Evolutionary conservation across 2,888 invertebrate genomes (phyloP).

Genomic region (Campoplex nolae): DNA sequence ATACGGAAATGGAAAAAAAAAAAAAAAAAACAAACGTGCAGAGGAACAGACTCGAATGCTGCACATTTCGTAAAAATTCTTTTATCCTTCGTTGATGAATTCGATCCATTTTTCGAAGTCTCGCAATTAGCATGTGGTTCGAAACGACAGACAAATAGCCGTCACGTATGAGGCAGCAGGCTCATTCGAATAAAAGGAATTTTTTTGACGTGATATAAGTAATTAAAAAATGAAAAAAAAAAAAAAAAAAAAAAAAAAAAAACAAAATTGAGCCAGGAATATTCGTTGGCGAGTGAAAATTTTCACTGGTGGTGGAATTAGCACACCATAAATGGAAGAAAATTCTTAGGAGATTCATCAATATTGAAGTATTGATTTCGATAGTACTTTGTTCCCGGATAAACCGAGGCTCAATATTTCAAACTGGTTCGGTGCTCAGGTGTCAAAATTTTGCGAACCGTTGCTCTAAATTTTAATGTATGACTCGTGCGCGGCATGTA

Average conservation of each 20-base stretch:
- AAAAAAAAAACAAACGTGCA: not conserved
- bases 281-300: not conserved
- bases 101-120: no score
- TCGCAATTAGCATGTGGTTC: no score
- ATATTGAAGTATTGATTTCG: not conserved
- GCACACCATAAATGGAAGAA: not conserved
- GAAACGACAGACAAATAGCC: no score
- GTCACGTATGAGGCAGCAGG: no score
- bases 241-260: no score
- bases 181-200: no score
- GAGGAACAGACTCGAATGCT: not conserved
- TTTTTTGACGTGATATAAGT: no score
- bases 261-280: no score
- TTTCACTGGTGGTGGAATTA: no score
- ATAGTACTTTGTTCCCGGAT: not conserved
- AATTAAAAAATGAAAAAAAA: no score
- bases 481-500: not conserved
- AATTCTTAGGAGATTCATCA: not conserved
- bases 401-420: not conserved
- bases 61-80: not conserved
- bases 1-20: not conserved
- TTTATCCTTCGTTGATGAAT: not conserved
- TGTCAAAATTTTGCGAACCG: constrained; percentile 32
- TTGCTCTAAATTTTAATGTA: not conserved
- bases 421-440: not conserved